These are phyloP conservation scores for Clarias macrocephalus DNA, from an alignment of 2,113 vertebrate genomes.

Conservation along the genomic window DNA sequence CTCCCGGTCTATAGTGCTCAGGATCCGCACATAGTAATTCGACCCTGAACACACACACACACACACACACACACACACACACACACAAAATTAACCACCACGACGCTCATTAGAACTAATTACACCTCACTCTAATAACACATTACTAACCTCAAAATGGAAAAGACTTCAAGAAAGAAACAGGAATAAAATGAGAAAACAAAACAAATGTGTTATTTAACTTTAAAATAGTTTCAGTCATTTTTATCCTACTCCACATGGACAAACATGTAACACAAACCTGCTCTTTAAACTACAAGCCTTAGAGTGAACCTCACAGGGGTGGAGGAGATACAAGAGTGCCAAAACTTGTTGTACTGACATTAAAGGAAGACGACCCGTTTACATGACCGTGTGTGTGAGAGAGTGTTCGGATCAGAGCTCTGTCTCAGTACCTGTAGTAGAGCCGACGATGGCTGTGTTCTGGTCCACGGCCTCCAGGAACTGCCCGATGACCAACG, in stretches of 20 bases:
- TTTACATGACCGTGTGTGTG: too few species aligned
- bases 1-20: slow-evolving; percentile 94
- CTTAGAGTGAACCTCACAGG: too few species aligned
- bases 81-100: background rate
- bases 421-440: slow-evolving; percentile 75
- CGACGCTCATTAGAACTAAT: background rate
- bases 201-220: too few species aligned
- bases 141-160: background rate
- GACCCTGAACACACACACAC: slow-evolving; percentile 73
- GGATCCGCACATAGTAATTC: slow-evolving; percentile 92
- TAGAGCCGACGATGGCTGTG: slow-evolving; percentile 92
- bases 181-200: background rate
- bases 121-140: background rate
- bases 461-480: slow-evolving; percentile 95
- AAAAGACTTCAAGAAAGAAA: background rate
- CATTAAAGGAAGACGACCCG: too few species aligned
- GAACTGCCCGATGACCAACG: slow-evolving; percentile 92
- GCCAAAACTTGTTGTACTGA: too few species aligned
- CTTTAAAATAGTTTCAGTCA: too few species aligned
- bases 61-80: slow-evolving; percentile 1
- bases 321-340: too few species aligned
- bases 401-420: background rate
- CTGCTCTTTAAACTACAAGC: too few species aligned
- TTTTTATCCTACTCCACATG: too few species aligned
- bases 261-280: too few species aligned